A percentile compares a stretch with the other conserved stretches of the same genome.
phyloP scores from a whole-genome alignment of 2,888 invertebrate species.

The Teleiodes luculella region DNA sequence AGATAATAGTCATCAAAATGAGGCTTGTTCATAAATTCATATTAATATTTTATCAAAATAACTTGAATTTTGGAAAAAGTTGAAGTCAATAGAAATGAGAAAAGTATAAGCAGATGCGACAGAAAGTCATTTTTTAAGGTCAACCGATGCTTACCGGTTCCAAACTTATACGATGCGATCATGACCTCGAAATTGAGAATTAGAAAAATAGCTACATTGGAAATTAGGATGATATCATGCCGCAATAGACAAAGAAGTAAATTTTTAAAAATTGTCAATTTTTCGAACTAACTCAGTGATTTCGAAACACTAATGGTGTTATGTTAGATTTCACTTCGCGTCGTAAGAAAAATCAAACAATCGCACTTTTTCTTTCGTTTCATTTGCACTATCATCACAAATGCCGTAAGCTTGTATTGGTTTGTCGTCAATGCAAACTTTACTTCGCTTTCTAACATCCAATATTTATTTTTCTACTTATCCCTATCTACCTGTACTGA shows the following conservation, averaged over 20 bases:
- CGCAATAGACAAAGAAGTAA: slow-evolving; percentile 49
- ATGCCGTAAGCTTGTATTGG: slow-evolving; percentile 47
- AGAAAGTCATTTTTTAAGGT: slow-evolving; percentile 53
- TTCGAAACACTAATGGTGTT: neutral
- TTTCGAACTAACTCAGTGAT: neutral
- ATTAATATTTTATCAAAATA: neutral
- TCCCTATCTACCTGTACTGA: slow-evolving; percentile 60
- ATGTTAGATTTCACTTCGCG: slow-evolving; percentile 38
- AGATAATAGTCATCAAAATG: too few species aligned
- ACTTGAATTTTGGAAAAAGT: neutral
- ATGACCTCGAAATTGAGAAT: slow-evolving; percentile 57
- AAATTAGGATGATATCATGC: slow-evolving; percentile 56
- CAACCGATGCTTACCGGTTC: slow-evolving; percentile 57
- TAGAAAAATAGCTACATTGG: slow-evolving; percentile 68
- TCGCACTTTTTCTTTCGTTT: slow-evolving; percentile 76
- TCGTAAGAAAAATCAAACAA: slow-evolving; percentile 68
- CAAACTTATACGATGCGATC: slow-evolving; percentile 28
- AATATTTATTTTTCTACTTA: slow-evolving; percentile 78
- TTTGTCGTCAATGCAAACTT: slow-evolving; percentile 66
- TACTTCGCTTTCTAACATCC: slow-evolving; percentile 75
- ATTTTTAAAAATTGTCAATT: slow-evolving; percentile 21
- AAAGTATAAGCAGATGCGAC: slow-evolving; percentile 27
- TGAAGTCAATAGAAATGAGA: slow-evolving; percentile 8
- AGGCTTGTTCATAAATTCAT: neutral
- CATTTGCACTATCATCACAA: slow-evolving; percentile 64